A percentile compares a stretch with the other conserved stretches of the same genome.
Conservation (phyloP, 2,888 invertebrate species). For the Penaeus monodon region DNA sequence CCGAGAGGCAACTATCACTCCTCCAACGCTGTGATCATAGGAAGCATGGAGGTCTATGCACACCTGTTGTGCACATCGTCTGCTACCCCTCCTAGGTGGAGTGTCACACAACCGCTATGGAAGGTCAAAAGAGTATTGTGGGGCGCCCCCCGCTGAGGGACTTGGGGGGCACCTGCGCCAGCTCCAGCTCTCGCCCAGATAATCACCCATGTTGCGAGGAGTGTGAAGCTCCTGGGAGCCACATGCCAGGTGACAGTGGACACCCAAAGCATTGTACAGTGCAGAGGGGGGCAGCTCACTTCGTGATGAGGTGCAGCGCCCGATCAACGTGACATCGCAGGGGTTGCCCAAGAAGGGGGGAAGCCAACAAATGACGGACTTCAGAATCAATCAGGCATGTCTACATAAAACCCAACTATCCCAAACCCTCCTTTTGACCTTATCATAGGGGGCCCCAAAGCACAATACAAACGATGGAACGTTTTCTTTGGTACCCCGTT, state of each 20-base stretch:
- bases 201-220: too few relatives aligned
- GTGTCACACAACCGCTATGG: neutral
- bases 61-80: too few relatives aligned
- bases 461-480: slow-evolving; percentile 26
- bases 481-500: slow-evolving; percentile 18
- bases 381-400: slow-evolving; percentile 13
- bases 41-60: neutral
- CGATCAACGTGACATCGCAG: slow-evolving; percentile 17
- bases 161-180: neutral
- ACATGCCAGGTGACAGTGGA: too few relatives aligned
- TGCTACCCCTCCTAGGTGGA: too few relatives aligned
- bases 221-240: too few relatives aligned
- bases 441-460: slow-evolving; percentile 18
- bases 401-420: slow-evolving; percentile 31
- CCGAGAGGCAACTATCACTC: neutral
- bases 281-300: neutral
- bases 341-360: slow-evolving; percentile 28
- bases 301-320: neutral
- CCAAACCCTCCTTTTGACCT: slow-evolving; percentile 16
- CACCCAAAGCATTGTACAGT: too few relatives aligned
- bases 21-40: neutral
- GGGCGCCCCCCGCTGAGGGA: neutral
- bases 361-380: slow-evolving; percentile 30
- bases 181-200: too few relatives aligned
- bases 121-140: neutral